A percentile compares a stretch with the other conserved stretches of the same genome.
These are phyloP conservation scores for Tiliacea aurago DNA, from an alignment of 2,888 invertebrate species.

Conservation along the genomic window DNA sequence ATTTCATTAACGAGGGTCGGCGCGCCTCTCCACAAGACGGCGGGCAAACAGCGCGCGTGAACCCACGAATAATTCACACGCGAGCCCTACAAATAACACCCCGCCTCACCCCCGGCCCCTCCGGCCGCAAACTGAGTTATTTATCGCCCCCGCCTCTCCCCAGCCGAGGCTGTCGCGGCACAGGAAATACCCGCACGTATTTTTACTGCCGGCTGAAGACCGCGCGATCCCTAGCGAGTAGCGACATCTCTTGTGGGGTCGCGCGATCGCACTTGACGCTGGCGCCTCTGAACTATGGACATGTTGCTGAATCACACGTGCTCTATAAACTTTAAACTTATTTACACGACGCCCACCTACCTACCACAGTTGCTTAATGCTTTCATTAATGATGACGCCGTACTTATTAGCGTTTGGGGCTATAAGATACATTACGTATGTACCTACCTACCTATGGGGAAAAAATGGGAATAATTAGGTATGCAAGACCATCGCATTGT, in stretches of 20 bases:
- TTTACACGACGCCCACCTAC: not conserved
- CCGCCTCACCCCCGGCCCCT: conserved; percentile 68
- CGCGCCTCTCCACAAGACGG: conserved; percentile 83
- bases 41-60: conserved; percentile 89
- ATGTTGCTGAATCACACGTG: conserved; percentile 48
- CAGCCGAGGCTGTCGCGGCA: conserved; percentile 77
- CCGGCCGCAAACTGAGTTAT: conserved; percentile 89
- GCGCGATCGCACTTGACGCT: conserved; percentile 56
- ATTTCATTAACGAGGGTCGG: conserved; percentile 89
- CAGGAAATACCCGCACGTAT: conserved; percentile 89
- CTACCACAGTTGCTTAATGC: not conserved
- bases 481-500: conserved; percentile 2
- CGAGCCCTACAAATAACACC: conserved; percentile 90
- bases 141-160: conserved; percentile 84
- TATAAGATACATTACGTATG: not conserved
- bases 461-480: conserved; percentile 22
- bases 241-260: conserved; percentile 84
- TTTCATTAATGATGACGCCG: conserved; percentile 15
- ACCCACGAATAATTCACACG: conserved; percentile 91
- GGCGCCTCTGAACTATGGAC: conserved; percentile 35
- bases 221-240: conserved; percentile 72
- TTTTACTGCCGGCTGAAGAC: conserved; percentile 86
- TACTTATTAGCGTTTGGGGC: conserved; percentile 8
- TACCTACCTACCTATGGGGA: not conserved
- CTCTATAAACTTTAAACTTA: conserved; percentile 17